Evolutionary conservation across 2,113 vertebrate genomes (phyloP).

Genomic region (Malurus alboscapulatus): DNA sequence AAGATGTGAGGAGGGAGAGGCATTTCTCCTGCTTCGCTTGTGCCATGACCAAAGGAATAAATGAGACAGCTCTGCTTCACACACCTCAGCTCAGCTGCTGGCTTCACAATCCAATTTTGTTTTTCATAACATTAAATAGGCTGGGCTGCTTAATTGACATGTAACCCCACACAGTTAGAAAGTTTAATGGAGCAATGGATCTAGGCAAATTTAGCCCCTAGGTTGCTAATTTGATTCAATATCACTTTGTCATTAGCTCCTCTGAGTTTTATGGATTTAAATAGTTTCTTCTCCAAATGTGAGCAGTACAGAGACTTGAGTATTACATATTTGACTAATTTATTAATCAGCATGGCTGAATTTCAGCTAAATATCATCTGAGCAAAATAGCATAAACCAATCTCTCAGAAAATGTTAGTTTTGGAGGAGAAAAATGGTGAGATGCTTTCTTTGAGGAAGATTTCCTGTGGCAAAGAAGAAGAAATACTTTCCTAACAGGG

Average conservation of each 20-base stretch:
- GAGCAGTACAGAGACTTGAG: not conserved
- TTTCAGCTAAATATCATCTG: not conserved
- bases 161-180: not conserved
- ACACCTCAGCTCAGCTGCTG: not conserved
- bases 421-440: not conserved
- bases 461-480: not conserved
- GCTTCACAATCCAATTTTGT: not conserved
- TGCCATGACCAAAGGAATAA: not conserved
- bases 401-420: not conserved
- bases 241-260: not conserved
- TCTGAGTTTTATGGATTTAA: not conserved
- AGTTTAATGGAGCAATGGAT: not conserved
- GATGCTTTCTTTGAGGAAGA: not conserved
- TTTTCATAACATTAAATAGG: not conserved
- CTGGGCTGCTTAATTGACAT: not conserved
- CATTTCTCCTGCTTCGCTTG: not conserved
- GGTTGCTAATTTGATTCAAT: slow-evolving; percentile 20
- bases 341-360: not conserved
- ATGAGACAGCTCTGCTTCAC: not conserved
- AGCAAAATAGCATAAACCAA: not conserved
- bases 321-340: not conserved
- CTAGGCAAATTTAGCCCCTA: not conserved
- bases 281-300: not conserved
- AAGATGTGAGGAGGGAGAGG: not conserved
- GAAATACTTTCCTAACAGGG: not conserved